Percentiles rank a stretch among this genome's conserved stretches.
Conservation (phyloP, 2,888 invertebrate species). For the Ferdinandea cuprea region DNA sequence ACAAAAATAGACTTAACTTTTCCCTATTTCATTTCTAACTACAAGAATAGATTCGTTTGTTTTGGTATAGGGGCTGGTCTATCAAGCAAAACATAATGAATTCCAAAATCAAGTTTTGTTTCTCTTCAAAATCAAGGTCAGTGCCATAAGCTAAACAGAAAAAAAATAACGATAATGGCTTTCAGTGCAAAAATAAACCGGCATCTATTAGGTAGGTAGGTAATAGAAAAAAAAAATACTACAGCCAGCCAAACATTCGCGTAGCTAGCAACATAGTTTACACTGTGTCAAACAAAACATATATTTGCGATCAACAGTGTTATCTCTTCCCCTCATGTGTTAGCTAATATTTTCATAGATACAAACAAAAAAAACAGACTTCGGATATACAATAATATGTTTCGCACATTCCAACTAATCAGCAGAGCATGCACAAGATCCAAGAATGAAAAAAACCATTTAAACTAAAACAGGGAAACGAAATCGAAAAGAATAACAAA, state of each 20-base stretch:
- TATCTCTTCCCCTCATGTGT: constrained; percentile 13
- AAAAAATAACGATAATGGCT: neutral
- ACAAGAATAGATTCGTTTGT: too few relatives aligned
- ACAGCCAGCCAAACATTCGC: neutral
- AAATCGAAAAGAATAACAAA: constrained; percentile 47
- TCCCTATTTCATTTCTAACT: too few relatives aligned
- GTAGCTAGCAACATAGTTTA: neutral
- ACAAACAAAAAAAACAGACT: constrained; percentile 5
- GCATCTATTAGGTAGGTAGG: constrained; percentile 12
- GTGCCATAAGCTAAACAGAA: constrained; percentile 7
- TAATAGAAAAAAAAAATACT: neutral
- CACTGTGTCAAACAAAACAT: constrained; percentile 2
- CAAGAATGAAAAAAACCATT: too few relatives aligned
- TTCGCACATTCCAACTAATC: constrained; percentile 62
- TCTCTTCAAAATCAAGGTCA: constrained; percentile 33
- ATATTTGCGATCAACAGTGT: neutral
- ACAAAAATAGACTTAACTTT: too few relatives aligned
- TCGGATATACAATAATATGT: constrained; percentile 19
- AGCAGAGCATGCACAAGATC: constrained; percentile 47
- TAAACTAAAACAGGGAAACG: neutral
- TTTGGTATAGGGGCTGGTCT: neutral
- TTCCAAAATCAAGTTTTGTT: neutral
- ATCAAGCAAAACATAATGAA: neutral
- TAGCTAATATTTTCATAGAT: constrained; percentile 25
- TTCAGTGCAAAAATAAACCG: constrained; percentile 22